A percentile compares a stretch with the other conserved stretches of the same genome.
These are phyloP conservation scores for Drosophila kambysellisi DNA, from an alignment of 2,888 invertebrate genomes.

Conservation along the genomic window DNA sequence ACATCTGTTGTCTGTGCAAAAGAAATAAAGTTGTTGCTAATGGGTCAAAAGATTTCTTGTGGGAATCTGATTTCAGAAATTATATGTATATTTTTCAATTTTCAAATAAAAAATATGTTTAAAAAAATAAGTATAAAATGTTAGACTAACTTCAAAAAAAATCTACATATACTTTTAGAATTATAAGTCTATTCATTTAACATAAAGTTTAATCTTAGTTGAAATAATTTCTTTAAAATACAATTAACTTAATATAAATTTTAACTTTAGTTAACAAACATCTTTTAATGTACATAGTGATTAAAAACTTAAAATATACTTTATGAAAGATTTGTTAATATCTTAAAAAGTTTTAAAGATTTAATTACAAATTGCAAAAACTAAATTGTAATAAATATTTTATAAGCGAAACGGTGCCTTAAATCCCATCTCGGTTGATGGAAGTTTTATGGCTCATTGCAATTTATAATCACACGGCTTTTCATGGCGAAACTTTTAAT, in stretches of 20 bases:
- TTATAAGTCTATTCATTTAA: background rate
- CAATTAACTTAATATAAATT: background rate
- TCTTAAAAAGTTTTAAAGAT: background rate
- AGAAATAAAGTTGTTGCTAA: slow-evolving; percentile 25
- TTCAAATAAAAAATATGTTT: background rate
- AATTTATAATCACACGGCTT: slow-evolving; percentile 5
- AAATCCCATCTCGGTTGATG: background rate
- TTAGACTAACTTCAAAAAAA: background rate
- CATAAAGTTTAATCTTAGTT: background rate
- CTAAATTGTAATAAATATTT: background rate
- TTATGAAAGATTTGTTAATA: background rate
- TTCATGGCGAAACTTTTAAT: slow-evolving; percentile 33
- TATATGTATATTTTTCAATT: background rate
- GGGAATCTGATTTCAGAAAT: slow-evolving; percentile 3
- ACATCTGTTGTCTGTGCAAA: slow-evolving; percentile 28
- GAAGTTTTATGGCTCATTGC: background rate
- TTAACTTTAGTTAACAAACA: background rate
- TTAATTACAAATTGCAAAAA: background rate
- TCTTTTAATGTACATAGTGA: background rate
- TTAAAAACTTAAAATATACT: background rate
- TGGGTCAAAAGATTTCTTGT: slow-evolving; percentile 22
- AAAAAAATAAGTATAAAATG: no score
- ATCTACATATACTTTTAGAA: background rate
- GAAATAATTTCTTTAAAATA: background rate
- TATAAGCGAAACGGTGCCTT: background rate